Percentiles rank a stretch among this genome's conserved stretches.
Evolutionary conservation across 2,888 invertebrate genomes (phyloP).

Genomic region (Strigamia maritima): DNA sequence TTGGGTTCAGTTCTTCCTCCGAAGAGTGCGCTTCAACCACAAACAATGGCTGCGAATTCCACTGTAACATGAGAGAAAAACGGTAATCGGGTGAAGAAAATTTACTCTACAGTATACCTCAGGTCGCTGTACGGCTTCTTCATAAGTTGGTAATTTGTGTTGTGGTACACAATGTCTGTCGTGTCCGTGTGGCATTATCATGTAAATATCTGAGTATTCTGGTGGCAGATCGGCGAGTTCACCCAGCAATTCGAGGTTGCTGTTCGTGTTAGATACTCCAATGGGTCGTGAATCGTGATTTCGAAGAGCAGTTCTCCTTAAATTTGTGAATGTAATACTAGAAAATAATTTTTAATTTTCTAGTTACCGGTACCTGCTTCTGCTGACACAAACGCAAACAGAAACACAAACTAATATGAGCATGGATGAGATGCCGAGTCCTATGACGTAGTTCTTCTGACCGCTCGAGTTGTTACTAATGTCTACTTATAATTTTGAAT

Average conservation of each 20-base stretch:
- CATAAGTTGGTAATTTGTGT: conserved; percentile 42
- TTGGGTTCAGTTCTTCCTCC: not conserved
- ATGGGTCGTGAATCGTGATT: not conserved
- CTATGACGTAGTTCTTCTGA: no score
- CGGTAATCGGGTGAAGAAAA: no score
- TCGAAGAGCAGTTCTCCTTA: no score
- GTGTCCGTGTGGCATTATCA: not conserved
- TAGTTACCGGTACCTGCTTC: no score
- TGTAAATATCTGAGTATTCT: conserved; percentile 5
- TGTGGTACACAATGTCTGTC: not conserved
- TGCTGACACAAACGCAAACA: no score
- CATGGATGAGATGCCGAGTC: no score
- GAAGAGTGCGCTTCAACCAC: not conserved
- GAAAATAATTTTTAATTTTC: no score
- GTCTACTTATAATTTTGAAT: no score
- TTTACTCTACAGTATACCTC: not conserved
- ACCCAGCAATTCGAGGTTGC: not conserved
- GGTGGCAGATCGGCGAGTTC: not conserved
- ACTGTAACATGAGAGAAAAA: not conserved
- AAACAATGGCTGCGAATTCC: not conserved
- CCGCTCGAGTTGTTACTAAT: no score
- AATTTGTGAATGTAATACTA: no score
- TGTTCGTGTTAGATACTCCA: not conserved
- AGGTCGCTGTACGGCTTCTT: conserved; percentile 39
- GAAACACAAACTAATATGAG: no score